Percentiles rank a stretch among this genome's conserved stretches.
Evolutionary conservation across 37 sponge, comb jelly and placozoan species (phyloP).

Genomic region (Theonella swinhoei): DNA sequence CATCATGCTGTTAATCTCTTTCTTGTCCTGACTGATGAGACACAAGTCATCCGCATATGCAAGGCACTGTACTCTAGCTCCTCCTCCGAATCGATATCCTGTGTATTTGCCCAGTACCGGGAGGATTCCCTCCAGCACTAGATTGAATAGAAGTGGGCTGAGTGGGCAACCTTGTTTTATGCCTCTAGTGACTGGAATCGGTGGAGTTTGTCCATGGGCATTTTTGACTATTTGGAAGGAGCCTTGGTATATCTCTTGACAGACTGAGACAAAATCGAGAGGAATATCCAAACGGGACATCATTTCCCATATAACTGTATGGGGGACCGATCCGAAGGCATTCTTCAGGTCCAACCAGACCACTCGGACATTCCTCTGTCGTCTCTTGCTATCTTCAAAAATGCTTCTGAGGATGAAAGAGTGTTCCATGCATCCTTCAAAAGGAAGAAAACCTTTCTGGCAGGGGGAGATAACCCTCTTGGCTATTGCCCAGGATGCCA

Average conservation of each 20-base stretch:
- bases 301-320: slow-evolving; percentile 14
- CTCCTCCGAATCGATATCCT: neutral
- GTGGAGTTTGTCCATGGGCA: neutral
- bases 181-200: neutral
- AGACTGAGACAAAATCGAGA: neutral
- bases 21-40: neutral
- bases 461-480: neutral
- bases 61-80: neutral
- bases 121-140: slow-evolving; percentile 20
- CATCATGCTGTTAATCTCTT: slow-evolving; percentile 1
- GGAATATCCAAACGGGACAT: slow-evolving; percentile 9
- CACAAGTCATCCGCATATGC: slow-evolving; percentile 23
- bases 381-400: slow-evolving; percentile 24
- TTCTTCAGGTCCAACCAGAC: slow-evolving; percentile 58
- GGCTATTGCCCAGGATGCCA: slow-evolving; percentile 36
- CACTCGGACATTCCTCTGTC: slow-evolving; percentile 7
- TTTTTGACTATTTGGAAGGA: neutral
- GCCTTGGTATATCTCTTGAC: slow-evolving; percentile 24
- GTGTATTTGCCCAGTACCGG: neutral
- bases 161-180: slow-evolving; percentile 31
- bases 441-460: slow-evolving; percentile 52
- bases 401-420: slow-evolving; percentile 27
- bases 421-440: slow-evolving; percentile 49
- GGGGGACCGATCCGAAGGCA: slow-evolving; percentile 37
- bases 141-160: slow-evolving; percentile 41